Evolutionary conservation across 2,797 vertebrate species (phyloP).

Genomic region (Zenarchopterus dispar): DNA sequence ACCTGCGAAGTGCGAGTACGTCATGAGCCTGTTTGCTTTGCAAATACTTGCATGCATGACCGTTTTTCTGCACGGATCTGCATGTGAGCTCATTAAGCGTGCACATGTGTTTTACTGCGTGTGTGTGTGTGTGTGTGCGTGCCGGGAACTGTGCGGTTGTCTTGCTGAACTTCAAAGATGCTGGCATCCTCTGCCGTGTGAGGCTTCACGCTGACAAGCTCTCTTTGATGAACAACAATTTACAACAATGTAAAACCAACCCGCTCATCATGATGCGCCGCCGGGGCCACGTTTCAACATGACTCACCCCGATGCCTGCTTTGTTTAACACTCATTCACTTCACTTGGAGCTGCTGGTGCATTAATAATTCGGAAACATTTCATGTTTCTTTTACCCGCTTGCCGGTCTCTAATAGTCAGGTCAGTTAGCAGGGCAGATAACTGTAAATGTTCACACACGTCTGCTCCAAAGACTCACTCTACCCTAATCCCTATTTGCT

Average conservation of each 20-base stretch:
- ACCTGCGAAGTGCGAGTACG: conserved; percentile 11
- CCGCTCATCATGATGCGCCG: conserved; percentile 57
- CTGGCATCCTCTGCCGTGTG: conserved; percentile 45
- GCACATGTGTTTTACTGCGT: conserved; percentile 8
- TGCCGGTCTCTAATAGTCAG: conserved; percentile 1
- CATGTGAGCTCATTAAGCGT: conserved; percentile 8
- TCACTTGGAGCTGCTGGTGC: conserved; percentile 31
- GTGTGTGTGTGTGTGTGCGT: conserved; percentile 25
- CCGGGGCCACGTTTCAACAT: conserved; percentile 48
- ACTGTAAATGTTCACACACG: conserved; percentile 4
- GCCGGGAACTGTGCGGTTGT: conserved; percentile 15
- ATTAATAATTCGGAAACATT: conserved; percentile 34
- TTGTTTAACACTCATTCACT: conserved; percentile 43
- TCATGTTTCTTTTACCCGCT: background rate
- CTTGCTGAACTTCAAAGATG: conserved; percentile 68
- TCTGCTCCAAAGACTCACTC: conserved; percentile 5
- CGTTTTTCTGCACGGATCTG: conserved; percentile 17
- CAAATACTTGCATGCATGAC: conserved; percentile 8
- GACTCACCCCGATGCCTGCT: conserved; percentile 50
- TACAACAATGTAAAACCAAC: conserved; percentile 73
- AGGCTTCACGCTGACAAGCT: conserved; percentile 70
- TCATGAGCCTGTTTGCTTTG: conserved; percentile 19
- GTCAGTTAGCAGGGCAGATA: conserved; percentile 8
- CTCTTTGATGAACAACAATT: conserved; percentile 78
- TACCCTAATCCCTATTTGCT: background rate